phyloP scores from a whole-genome alignment of 2,113 vertebrate species.

The Myrmecophaga tridactyla region DNA sequence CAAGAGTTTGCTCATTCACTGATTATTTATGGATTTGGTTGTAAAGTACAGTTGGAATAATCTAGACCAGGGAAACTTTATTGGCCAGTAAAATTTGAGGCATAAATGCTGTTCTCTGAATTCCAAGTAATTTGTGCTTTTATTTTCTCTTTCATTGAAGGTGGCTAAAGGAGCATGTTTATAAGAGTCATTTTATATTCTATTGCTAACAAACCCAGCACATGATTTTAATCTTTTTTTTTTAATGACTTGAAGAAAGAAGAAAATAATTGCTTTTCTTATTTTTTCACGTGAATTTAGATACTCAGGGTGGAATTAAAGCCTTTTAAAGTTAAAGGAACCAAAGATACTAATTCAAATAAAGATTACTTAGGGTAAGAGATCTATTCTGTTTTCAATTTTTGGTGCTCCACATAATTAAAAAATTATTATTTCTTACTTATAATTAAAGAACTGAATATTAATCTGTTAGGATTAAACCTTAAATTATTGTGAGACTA shows the following conservation, averaged over 20 bases:
- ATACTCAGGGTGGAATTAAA: slow-evolving; percentile 36
- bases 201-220: background rate
- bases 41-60: background rate
- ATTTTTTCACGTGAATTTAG: slow-evolving; percentile 41
- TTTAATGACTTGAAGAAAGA: slow-evolving; percentile 34
- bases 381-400: slow-evolving; percentile 26
- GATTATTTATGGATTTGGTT: slow-evolving; percentile 16
- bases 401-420: background rate
- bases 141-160: background rate
- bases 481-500: slow-evolving; percentile 1
- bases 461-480: slow-evolving; percentile 6
- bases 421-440: background rate
- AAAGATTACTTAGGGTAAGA: slow-evolving; percentile 32
- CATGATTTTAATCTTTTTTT: slow-evolving; percentile 30
- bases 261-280: slow-evolving; percentile 46
- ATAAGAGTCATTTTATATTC: background rate
- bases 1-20: background rate
- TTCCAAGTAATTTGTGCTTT: background rate
- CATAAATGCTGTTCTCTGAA: slow-evolving; percentile 1
- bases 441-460: slow-evolving; percentile 5
- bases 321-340: slow-evolving; percentile 32
- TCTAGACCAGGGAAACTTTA: slow-evolving; percentile 41
- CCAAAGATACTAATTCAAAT: slow-evolving; percentile 26
- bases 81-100: background rate
- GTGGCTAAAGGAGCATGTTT: background rate